Conservation (phyloP, 1,140 invertebrate genomes). For the Stenopsyche tienmushanensis region DNA sequence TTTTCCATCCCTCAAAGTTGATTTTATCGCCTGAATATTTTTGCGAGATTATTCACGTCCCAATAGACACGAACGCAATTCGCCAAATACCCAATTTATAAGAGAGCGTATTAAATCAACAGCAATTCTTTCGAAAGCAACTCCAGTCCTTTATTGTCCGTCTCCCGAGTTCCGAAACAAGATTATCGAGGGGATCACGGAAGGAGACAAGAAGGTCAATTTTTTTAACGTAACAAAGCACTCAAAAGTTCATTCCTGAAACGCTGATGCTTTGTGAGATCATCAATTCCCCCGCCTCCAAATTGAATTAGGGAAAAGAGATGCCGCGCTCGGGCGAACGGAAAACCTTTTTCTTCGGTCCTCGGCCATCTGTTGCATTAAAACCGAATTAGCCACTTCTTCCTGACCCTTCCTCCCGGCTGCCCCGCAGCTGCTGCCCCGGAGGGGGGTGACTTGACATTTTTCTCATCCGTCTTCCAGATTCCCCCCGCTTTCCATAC, state of each 20-base stretch:
- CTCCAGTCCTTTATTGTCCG: neutral
- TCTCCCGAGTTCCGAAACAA: neutral
- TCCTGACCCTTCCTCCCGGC: neutral
- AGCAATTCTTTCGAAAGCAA: neutral
- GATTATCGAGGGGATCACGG: neutral
- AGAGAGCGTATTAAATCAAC: neutral
- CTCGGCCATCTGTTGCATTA: slow-evolving; percentile 26
- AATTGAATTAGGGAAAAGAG: slow-evolving; percentile 8
- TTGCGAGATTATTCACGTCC: too few relatives aligned
- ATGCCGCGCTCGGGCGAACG: slow-evolving; percentile 2
- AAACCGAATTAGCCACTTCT: slow-evolving; percentile 21
- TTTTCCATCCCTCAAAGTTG: too few relatives aligned
- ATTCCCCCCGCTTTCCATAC: too few relatives aligned
- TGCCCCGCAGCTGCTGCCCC: neutral
- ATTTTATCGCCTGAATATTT: too few relatives aligned
- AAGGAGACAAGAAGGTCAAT: neutral
- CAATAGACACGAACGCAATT: neutral
- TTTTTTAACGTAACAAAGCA: slow-evolving; percentile 12
- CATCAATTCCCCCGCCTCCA: slow-evolving; percentile 18
- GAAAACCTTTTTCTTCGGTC: neutral
- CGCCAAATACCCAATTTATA: neutral
- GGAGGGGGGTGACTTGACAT: slow-evolving; percentile 8
- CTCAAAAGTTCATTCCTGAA: slow-evolving; percentile 2
- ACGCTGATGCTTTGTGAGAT: neutral
- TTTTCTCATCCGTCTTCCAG: too few relatives aligned